These are phyloP conservation scores for Muscidifurax raptorellus DNA, from an alignment of 1,140 invertebrate species.

Conservation along the genomic window DNA sequence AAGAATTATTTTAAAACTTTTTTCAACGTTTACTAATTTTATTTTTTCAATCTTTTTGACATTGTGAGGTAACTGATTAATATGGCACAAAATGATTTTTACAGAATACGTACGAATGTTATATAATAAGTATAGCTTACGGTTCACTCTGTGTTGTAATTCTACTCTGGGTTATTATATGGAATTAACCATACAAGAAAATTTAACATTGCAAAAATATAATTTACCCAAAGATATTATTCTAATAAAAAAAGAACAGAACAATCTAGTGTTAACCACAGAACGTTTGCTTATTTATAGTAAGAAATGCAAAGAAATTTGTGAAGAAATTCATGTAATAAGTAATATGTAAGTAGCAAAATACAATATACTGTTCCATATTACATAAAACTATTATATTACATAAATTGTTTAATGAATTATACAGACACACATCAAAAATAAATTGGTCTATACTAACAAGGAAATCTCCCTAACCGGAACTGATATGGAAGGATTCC, in stretches of 20 bases:
- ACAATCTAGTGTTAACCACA: constrained; percentile 85
- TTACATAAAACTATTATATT: too few relatives aligned
- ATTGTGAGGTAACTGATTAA: too few relatives aligned
- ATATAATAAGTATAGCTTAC: constrained; percentile 79
- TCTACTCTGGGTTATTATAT: constrained; percentile 86
- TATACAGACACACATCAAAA: too few relatives aligned
- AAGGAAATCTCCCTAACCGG: too few relatives aligned
- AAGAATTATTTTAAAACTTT: too few relatives aligned
- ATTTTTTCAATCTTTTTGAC: not conserved
- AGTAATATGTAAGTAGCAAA: constrained; percentile 83
- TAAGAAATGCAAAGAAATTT: constrained; percentile 82
- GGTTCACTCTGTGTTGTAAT: constrained; percentile 81
- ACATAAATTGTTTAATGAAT: too few relatives aligned
- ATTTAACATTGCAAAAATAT: constrained; percentile 73
- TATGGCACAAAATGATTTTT: constrained; percentile 1
- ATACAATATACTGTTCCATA: not conserved
- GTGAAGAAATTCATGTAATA: constrained; percentile 87
- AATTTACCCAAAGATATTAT: constrained; percentile 82
- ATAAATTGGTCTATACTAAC: too few relatives aligned
- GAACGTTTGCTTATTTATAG: constrained; percentile 83
- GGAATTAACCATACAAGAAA: constrained; percentile 76
- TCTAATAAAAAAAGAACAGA: constrained; percentile 79
- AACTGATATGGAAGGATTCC: too few relatives aligned
- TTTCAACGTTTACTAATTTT: too few relatives aligned
- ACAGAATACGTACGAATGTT: constrained; percentile 80